Evolutionary conservation across 2,113 vertebrate species (phyloP), one percentile per base, ranked within the genome.

Genomic region (Chloroceryle aenea): DNA sequence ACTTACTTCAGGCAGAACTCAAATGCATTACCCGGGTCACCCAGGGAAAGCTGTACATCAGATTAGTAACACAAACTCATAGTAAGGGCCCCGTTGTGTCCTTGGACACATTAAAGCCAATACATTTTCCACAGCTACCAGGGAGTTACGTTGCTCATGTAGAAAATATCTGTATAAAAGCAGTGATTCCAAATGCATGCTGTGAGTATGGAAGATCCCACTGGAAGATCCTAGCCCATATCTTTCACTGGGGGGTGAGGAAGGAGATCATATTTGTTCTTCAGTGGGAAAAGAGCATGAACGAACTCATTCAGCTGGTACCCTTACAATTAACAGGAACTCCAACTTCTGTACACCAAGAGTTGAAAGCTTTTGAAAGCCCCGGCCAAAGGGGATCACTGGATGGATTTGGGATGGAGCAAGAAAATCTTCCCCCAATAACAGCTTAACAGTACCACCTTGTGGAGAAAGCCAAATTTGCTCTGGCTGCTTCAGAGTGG

Each of bases 361-460:
- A 73, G 59, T 4, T 29, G 13, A 63, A 95, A 50, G 12, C 20
- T 68, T 58, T 25, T 4, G 3, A 45, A 71, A 87, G 36, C 16
- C 64, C 14, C 17, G 23, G 25, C 55, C 26, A 6, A 12, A n/a
- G 3, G 21, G 26, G 12, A 42, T 27, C 45, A 7, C 22, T 1
- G 43, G 15, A 9, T 25, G 55, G 20, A 32, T 38, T 72, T 56
- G 72, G 32, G 48, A 48, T 27, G 52, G 30, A 85, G n/a, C 6
- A 12, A 73, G 48, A 5, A 20, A 40, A 55, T 20, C 55, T 45
- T 66, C 10, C 18, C 22, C 3, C 62, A n/a, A 43, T 5, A 7
- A 7, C 87, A 93, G 95, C 47, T 53, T 43, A 96, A 96, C 43
- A 95, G 50, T 83, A 94, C 96, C 97, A 94, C 64, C 97, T 96